A percentile compares a stretch with the other conserved stretches of the same genome.
Evolutionary conservation across 2,888 invertebrate genomes (phyloP).

Genomic region (Sminthurides aquaticus): DNA sequence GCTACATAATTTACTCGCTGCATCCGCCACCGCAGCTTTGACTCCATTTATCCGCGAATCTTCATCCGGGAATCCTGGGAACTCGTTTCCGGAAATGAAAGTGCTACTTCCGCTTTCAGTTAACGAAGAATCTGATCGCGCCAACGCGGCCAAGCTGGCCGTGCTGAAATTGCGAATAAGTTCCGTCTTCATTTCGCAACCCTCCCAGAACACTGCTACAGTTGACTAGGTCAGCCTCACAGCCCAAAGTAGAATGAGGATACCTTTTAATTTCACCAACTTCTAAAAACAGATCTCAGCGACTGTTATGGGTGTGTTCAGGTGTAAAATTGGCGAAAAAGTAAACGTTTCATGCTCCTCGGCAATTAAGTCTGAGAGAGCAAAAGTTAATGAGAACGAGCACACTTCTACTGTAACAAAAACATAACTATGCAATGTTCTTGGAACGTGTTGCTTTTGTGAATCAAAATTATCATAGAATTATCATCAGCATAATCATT

Average conservation of each 20-base stretch:
- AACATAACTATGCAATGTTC: too few relatives aligned
- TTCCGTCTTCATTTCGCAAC: slow-evolving; percentile 38
- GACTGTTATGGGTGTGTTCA: too few relatives aligned
- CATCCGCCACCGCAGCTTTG: slow-evolving; percentile 1
- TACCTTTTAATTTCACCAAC: too few relatives aligned
- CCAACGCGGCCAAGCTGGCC: slow-evolving; percentile 36
- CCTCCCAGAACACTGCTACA: not conserved
- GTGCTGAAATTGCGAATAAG: slow-evolving; percentile 40
- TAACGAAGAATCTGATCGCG: slow-evolving; percentile 35
- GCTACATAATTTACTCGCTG: slow-evolving; percentile 23
- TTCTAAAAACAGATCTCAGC: too few relatives aligned
- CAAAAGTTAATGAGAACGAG: too few relatives aligned
- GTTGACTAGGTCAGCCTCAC: not conserved
- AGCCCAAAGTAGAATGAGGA: not conserved
- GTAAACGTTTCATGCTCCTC: too few relatives aligned
- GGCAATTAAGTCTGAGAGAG: too few relatives aligned
- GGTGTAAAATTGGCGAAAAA: too few relatives aligned
- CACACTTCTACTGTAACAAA: too few relatives aligned
- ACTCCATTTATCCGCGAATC: not conserved
- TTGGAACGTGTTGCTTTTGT: too few relatives aligned
- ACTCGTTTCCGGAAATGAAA: not conserved
- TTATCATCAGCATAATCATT: not conserved
- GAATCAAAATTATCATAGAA: not conserved
- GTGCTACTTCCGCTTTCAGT: slow-evolving; percentile 7
- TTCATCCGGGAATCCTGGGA: not conserved